phyloP scores from a whole-genome alignment of 2,113 vertebrate genomes.

The Columba janthina region DNA sequence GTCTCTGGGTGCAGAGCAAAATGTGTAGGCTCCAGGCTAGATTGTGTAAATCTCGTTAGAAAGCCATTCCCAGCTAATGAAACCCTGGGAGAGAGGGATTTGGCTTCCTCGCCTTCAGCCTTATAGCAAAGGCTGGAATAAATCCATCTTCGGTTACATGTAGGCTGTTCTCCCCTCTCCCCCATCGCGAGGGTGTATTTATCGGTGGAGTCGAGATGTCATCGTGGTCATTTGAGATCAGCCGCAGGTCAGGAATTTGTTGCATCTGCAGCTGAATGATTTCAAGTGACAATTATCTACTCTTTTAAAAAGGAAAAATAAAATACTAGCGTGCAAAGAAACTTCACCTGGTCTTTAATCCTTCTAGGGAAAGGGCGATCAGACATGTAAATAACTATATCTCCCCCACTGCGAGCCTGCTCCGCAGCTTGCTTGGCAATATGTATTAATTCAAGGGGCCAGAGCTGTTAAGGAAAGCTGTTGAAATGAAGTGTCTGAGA shows the following conservation, averaged over 20 bases:
- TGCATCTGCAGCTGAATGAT: background rate
- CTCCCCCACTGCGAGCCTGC: background rate
- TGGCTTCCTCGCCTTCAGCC: constrained; percentile 1
- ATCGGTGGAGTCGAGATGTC: background rate
- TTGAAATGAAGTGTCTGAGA: background rate
- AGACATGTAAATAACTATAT: background rate
- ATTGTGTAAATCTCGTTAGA: constrained; percentile 59
- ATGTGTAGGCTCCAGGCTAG: constrained; percentile 30
- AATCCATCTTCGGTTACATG: constrained; percentile 21
- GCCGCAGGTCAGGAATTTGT: background rate
- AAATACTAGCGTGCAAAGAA: background rate
- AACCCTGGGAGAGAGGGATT: constrained; percentile 65
- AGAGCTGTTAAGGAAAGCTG: constrained; percentile 1
- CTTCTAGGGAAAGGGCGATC: background rate
- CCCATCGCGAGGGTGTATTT: background rate
- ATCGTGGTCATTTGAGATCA: background rate
- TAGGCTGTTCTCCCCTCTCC: background rate
- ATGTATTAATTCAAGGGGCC: background rate
- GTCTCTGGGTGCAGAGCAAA: constrained; percentile 48
- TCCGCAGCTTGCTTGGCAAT: background rate
- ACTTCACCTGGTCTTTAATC: background rate
- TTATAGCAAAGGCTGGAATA: constrained; percentile 45
- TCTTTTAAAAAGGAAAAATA: background rate
- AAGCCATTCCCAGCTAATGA: constrained; percentile 71
- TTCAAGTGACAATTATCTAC: background rate